Base-by-base conservation (phyloP, 2,888 invertebrate species). In the Automeris io region DNA sequence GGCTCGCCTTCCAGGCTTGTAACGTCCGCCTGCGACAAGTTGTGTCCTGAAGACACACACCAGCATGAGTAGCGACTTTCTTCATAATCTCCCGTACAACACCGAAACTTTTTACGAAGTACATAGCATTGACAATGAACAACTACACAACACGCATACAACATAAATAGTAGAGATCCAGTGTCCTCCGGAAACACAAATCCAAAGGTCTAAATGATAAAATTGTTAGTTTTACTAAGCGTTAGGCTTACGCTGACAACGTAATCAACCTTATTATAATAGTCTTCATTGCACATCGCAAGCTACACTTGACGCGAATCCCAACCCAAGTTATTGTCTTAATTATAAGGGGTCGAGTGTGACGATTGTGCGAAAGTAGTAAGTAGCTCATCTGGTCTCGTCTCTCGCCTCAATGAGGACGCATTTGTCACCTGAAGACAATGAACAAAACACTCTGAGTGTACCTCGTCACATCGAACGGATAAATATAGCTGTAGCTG, bases 1-100 rank as follows among this genome's bases (percentile, higher is more conserved):
- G 91, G 90, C 72, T 92, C 93, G 57, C 90, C 91, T 64, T 93
- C 93, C 63, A 93, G 90, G 78, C 95, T 95, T 88, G 93, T 94
- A 64, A 93, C 94, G 83, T 95, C 95, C 71, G 90, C 92, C 87
- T 95, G 94, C 77, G 95, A 94, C 90, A 95, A 89, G 90, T 95
- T 95, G 91, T 95, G 95, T 90, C 95, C 95, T 95, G 91, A 68
- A 82, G 80, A 79, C 83, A 86, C 81, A 82, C 66, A 86, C 78
- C 78, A 80, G 68, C 72, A 62, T 82, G 70, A 83, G 77, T 80
- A 80, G 82, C 79, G 65, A 71, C 73, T 76, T 64, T 63, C 72
- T 73, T 75, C 59, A 54, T 53, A 49, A 43, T 58, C 58, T 63
- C 60, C 51, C 53, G 57, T 46, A 49, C 57, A 56, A 58, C 54